A percentile compares a stretch with the other conserved stretches of the same genome.
These are phyloP conservation scores for Aethes cnicana DNA, from an alignment of 2,888 invertebrate species.

Conservation along the genomic window DNA sequence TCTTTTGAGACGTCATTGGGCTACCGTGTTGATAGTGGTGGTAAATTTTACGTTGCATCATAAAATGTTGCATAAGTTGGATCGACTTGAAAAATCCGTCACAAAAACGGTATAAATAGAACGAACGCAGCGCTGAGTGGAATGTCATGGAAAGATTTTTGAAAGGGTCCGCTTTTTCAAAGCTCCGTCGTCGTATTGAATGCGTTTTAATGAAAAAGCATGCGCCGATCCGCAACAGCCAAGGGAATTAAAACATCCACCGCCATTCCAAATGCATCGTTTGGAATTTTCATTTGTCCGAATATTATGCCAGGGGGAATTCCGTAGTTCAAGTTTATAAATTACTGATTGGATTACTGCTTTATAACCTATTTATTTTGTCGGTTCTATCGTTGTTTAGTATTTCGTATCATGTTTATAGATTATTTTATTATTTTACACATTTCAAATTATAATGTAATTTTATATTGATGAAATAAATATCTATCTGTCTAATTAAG, in stretches of 20 bases:
- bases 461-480: no score
- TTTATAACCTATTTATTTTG: slow-evolving; percentile 28
- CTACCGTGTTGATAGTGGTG: not conserved
- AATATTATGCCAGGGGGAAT: slow-evolving; percentile 71
- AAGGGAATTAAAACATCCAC: slow-evolving; percentile 78
- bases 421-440: no score
- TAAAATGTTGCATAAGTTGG: slow-evolving; percentile 12
- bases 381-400: slow-evolving; percentile 15
- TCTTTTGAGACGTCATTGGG: no score
- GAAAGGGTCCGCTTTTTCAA: slow-evolving; percentile 77
- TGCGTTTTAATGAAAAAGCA: slow-evolving; percentile 83
- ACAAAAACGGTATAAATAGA: slow-evolving; percentile 64
- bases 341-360: slow-evolving; percentile 48
- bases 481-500: no score
- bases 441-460: no score
- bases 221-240: slow-evolving; percentile 81
- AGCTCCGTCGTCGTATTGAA: slow-evolving; percentile 80
- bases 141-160: slow-evolving; percentile 78
- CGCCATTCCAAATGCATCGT: slow-evolving; percentile 65
- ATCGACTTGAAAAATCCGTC: slow-evolving; percentile 40
- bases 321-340: slow-evolving; percentile 54
- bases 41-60: not conserved
- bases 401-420: no score
- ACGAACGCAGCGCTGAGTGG: slow-evolving; percentile 60
- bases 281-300: slow-evolving; percentile 75